A percentile compares a stretch with the other conserved stretches of the same genome.
Evolutionary conservation across 2,797 vertebrate genomes (phyloP).

Genomic region (Tamandua tetradactyla): DNA sequence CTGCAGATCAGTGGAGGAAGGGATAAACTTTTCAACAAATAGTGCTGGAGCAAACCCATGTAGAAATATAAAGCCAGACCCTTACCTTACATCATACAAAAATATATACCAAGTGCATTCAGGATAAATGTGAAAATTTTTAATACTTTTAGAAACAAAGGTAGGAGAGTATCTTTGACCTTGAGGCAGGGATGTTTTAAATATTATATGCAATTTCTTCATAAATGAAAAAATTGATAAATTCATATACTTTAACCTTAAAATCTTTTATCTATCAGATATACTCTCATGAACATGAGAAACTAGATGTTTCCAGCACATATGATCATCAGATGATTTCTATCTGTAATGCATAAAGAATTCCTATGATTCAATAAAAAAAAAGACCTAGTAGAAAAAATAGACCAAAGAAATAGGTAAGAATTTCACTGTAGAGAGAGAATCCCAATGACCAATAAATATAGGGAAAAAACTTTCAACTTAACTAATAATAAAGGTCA

Average conservation of each 20-base stretch:
- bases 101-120: constrained; percentile 20
- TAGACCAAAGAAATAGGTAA: constrained; percentile 22
- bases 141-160: constrained; percentile 36
- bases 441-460: constrained; percentile 24
- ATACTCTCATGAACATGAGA: neutral
- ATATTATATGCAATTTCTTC: neutral
- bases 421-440: constrained; percentile 49
- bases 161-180: neutral
- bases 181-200: constrained; percentile 46
- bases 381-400: constrained; percentile 43
- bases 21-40: neutral
- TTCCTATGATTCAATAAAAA: neutral
- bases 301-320: constrained; percentile 22
- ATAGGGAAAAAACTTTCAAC: neutral
- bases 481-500: constrained; percentile 56
- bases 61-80: neutral
- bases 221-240: neutral
- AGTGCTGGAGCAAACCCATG: neutral
- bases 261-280: constrained; percentile 34
- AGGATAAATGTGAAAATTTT: neutral
- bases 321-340: neutral
- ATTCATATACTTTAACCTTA: constrained; percentile 43
- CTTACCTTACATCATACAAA: neutral
- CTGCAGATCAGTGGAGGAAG: neutral
- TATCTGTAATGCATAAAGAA: neutral